Conservation (phyloP, 1,140 invertebrate genomes). For the Dreissena polymorpha region DNA sequence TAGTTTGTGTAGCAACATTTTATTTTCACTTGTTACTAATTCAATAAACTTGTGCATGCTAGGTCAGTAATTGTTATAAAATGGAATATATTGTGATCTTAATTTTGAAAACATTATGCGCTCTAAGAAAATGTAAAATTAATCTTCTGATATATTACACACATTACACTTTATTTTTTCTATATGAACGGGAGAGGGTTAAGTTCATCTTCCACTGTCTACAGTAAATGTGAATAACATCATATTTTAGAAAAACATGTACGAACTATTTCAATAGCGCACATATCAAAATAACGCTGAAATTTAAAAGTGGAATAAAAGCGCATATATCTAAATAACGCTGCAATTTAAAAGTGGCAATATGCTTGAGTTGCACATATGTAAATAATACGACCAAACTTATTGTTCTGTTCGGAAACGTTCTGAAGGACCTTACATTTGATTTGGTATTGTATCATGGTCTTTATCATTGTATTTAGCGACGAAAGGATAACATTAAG, state of each 20-base stretch:
- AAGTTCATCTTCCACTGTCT: neutral
- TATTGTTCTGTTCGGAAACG: too few relatives aligned
- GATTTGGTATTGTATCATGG: too few relatives aligned
- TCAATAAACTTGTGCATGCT: slow-evolving; percentile 3
- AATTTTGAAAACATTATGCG: neutral
- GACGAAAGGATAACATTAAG: too few relatives aligned
- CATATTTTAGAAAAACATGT: neutral
- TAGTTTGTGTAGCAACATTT: neutral
- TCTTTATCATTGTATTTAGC: too few relatives aligned
- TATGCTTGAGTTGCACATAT: too few relatives aligned
- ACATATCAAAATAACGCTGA: too few relatives aligned
- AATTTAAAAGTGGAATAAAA: too few relatives aligned
- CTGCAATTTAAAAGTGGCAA: too few relatives aligned
- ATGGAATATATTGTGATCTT: neutral
- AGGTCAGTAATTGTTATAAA: neutral
- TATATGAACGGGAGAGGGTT: neutral
- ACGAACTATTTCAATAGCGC: neutral
- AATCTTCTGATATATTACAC: neutral
- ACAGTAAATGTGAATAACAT: neutral
- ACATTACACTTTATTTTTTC: neutral
- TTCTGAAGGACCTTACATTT: too few relatives aligned
- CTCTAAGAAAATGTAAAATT: slow-evolving; percentile 5
- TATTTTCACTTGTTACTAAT: neutral
- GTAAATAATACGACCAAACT: too few relatives aligned
- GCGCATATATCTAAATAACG: too few relatives aligned